Conservation (phyloP, 2,888 invertebrate genomes). For the Caenorhabditis drosophilae region DNA sequence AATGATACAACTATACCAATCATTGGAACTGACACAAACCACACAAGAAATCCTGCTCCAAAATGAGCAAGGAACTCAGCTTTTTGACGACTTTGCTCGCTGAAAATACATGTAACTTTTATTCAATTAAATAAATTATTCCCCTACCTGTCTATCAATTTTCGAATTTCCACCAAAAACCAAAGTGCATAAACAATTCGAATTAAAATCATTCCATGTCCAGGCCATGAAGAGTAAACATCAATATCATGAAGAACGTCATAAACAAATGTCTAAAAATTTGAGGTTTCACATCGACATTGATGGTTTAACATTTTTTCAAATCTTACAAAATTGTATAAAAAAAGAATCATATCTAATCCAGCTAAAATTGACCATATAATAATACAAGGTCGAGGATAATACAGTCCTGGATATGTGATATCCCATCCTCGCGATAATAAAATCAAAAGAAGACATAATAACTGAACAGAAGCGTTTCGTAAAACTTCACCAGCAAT, state of each 20-base stretch:
- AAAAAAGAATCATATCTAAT: conserved; percentile 87
- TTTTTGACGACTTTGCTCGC: conserved; percentile 83
- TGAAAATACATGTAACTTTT: conserved; percentile 13
- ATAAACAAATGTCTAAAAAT: conserved; percentile 86
- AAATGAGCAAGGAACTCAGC: conserved; percentile 92
- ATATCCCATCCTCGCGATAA: conserved; percentile 97
- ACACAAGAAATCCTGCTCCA: conserved; percentile 94
- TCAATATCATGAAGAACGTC: conserved; percentile 89
- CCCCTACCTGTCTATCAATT: conserved; percentile 77
- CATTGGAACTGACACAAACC: conserved; percentile 95
- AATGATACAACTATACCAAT: conserved; percentile 90
- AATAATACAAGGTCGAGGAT: conserved; percentile 77
- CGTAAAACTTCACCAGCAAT: conserved; percentile 83
- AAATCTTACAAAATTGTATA: conserved; percentile 89
- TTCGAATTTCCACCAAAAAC: conserved; percentile 81
- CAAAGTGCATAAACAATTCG: conserved; percentile 85
- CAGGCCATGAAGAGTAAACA: conserved; percentile 97
- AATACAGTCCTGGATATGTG: conserved; percentile 22
- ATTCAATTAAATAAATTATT: neutral
- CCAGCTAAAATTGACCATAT: conserved; percentile 89
- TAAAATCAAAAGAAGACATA: conserved; percentile 87
- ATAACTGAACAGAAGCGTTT: conserved; percentile 75
- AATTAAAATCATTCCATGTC: conserved; percentile 88
- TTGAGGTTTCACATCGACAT: neutral
- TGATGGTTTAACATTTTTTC: neutral